Percentiles rank a stretch among this genome's conserved stretches.
Conservation (phyloP, 2,888 invertebrate species). For the Imbricaverruca yamaguchii region DNA sequence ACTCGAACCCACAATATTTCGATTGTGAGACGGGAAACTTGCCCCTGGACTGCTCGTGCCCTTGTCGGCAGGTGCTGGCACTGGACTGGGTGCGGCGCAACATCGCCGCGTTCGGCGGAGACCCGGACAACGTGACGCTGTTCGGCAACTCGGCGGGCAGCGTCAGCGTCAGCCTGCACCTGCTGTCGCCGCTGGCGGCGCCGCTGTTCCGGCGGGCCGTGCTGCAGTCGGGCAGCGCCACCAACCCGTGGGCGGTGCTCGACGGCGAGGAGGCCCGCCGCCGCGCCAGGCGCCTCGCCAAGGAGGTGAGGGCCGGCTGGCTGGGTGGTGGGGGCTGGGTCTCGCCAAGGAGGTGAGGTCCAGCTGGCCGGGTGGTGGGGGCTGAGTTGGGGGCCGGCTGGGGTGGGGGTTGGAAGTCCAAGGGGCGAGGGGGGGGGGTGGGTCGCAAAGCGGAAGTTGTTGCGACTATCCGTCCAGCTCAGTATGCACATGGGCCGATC, state of each 20-base stretch:
- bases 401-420: too few species aligned
- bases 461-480: too few species aligned
- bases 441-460: too few species aligned
- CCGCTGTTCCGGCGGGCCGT: constrained; percentile 23
- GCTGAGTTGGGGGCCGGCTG: too few species aligned
- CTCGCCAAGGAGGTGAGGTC: too few species aligned
- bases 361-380: too few species aligned
- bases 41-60: too few species aligned
- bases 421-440: too few species aligned
- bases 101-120: constrained; percentile 24
- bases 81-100: constrained; percentile 24
- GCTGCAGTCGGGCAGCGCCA: constrained; percentile 13
- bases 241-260: constrained; percentile 49
- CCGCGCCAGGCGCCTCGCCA: constrained; percentile 38
- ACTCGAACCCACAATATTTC: too few species aligned
- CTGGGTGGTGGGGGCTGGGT: too few species aligned
- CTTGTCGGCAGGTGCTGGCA: not conserved
- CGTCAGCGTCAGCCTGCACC: constrained; percentile 21
- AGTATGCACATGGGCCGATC: too few species aligned
- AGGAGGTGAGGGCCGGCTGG: constrained; percentile 47
- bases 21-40: too few species aligned
- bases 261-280: constrained; percentile 38
- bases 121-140: constrained; percentile 24
- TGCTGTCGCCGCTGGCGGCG: constrained; percentile 25
- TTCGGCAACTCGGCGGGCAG: constrained; percentile 26